A percentile compares a stretch with the other conserved stretches of the same genome.
Evolutionary conservation across 1,140 invertebrate genomes (phyloP).

Genomic region (Drosophila paulistorum): DNA sequence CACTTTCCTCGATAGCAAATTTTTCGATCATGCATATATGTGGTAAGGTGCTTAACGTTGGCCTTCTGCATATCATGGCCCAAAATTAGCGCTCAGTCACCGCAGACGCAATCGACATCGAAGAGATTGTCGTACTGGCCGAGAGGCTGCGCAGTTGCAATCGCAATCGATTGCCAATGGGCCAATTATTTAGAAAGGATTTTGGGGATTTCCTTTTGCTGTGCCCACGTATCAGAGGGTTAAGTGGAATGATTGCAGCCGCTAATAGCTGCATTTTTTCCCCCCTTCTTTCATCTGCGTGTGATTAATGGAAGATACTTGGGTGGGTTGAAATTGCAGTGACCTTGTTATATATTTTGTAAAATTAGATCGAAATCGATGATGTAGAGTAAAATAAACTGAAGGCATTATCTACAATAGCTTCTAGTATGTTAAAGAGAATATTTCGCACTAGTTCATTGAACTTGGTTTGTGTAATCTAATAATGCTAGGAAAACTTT

Average conservation of each 20-base stretch:
- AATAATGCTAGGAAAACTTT: not conserved
- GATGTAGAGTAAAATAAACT: not conserved
- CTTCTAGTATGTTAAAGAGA: not conserved
- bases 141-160: constrained; percentile 27
- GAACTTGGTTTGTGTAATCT: not conserved
- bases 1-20: constrained; percentile 53
- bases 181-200: constrained; percentile 75
- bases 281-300: not conserved
- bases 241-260: constrained; percentile 37
- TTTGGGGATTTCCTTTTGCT: constrained; percentile 56
- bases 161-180: constrained; percentile 34
- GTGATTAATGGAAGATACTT: constrained; percentile 16
- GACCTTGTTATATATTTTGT: not conserved
- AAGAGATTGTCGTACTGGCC: constrained; percentile 58
- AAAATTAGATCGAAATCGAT: not conserved
- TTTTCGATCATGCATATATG: constrained; percentile 32
- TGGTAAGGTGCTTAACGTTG: constrained; percentile 62
- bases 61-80: constrained; percentile 77
- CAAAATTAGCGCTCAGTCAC: constrained; percentile 75
- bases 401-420: not conserved
- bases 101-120: constrained; percentile 34
- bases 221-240: constrained; percentile 35
- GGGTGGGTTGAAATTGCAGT: constrained; percentile 11
- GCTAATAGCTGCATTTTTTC: constrained; percentile 31
- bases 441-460: not conserved